Evolutionary conservation across 1,140 invertebrate species (phyloP), one percentile per base, ranked within the genome.

Genomic region (Ruditapes philippinarum): DNA sequence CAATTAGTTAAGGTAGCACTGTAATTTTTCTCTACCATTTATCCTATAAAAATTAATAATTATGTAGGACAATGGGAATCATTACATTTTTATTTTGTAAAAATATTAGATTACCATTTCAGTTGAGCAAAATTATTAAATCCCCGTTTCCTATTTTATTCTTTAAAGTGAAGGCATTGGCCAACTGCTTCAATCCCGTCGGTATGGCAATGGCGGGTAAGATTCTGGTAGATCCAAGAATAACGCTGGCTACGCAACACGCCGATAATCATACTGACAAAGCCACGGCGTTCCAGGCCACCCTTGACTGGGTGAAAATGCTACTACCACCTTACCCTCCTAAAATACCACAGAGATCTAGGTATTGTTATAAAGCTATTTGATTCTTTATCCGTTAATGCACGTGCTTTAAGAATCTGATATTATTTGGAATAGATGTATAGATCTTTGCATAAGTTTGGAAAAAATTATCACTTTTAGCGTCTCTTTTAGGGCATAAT

Each of bases 231-330:
- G 88, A 89, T 31, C 88, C 80, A n/a, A 57, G 88, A 17, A 89
- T 89, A 17, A 89, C 68, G 5, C 60, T 89, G 31, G 80, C 88
- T 19, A 42, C 31, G 22, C 51, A 83, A 54, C 88, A 89, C 36
- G 70, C 88, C 1, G 88, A 89, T 80, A 89, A 89, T 57, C 79
- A 89, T 31, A 89, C 88, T 17, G 88, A 89, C 22, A 33, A 89
- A 68, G 79, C 88, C 28, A 89, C 88, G 17, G 88, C 88, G 3
- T 83, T 83, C 38, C 17, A 83, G 40, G 78, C 88, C 5, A 83
- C 78, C 19, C 3, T 76, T 33, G 51, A 82, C 40, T 89, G 88
- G 88, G 54, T 74, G 28, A 73, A 54, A 33, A 82, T 78, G 80
- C n/a, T 62, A 70, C 38, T 73, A n/a, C 86, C 60, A 11, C 78